phyloP scores from a whole-genome alignment of 2,113 vertebrate genomes.

The Strix uralensis region DNA sequence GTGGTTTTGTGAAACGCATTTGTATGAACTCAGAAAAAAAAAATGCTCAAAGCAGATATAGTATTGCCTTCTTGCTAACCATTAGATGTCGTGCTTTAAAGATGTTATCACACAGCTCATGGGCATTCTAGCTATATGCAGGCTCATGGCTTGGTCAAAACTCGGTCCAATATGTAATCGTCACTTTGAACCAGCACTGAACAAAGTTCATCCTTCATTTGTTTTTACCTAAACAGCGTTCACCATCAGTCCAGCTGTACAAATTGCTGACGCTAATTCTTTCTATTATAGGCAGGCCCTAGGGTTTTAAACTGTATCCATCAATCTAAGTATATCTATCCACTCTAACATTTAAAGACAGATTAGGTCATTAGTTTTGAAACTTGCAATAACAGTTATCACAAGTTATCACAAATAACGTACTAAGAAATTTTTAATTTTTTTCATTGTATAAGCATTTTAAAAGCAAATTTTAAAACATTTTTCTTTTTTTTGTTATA shows the following conservation, averaged over 20 bases:
- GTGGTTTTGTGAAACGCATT: not conserved
- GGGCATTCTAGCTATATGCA: not conserved
- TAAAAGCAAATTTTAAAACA: not conserved
- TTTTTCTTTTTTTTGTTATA: not conserved
- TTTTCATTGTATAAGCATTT: not conserved
- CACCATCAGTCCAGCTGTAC: not conserved
- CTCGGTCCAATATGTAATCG: not conserved
- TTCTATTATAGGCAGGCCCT: not conserved
- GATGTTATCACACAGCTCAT: not conserved
- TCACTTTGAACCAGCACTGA: not conserved
- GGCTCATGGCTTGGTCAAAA: not conserved
- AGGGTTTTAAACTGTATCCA: not conserved
- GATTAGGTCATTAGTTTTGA: not conserved
- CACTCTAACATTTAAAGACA: conserved; percentile 16
- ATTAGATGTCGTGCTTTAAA: not conserved
- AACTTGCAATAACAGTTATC: not conserved
- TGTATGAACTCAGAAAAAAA: not conserved
- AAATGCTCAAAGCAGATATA: not conserved
- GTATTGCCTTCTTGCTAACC: not conserved
- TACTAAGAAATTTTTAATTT: not conserved
- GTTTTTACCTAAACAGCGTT: not conserved
- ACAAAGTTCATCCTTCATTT: not conserved
- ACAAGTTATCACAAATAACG: not conserved
- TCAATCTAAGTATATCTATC: not conserved
- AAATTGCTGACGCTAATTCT: conserved; percentile 6